Evolutionary conservation across 2,797 vertebrate species (phyloP).

Genomic region (Anguilla marmorata): DNA sequence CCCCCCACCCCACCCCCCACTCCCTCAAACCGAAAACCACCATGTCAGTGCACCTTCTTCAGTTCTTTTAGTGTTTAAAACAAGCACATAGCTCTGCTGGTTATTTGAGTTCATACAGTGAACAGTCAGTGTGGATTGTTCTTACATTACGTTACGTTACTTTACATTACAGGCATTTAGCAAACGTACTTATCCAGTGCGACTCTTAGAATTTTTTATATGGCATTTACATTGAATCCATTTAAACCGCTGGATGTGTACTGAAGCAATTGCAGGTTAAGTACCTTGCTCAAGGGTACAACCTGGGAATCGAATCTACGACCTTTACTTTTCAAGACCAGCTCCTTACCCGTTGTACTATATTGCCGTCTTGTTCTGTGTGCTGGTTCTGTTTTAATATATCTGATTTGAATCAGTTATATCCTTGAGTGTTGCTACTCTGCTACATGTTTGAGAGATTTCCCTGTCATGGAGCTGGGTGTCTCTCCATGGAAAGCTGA

Average conservation of each 20-base stretch:
- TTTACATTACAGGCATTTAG: no score
- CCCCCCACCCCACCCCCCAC: neutral
- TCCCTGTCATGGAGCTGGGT: neutral
- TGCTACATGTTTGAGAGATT: neutral
- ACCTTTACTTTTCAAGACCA: no score
- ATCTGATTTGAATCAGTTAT: neutral
- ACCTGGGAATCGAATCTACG: no score
- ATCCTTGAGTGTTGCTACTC: neutral
- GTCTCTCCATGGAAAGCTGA: no score
- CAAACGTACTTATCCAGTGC: no score
- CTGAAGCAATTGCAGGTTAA: no score
- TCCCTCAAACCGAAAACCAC: neutral
- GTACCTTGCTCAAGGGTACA: no score
- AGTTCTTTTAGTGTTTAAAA: neutral
- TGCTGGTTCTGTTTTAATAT: conserved; percentile 4
- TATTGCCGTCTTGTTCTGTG: neutral
- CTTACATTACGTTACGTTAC: neutral
- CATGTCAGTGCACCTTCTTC: neutral
- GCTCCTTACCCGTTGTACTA: no score
- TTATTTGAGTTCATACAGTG: neutral
- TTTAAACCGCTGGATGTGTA: no score
- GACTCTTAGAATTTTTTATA: no score
- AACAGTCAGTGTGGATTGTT: neutral
- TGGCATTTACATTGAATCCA: no score
- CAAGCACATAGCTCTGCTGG: neutral